phyloP scores from a whole-genome alignment of 2,113 vertebrate genomes.

The Artemisiospiza belli region DNA sequence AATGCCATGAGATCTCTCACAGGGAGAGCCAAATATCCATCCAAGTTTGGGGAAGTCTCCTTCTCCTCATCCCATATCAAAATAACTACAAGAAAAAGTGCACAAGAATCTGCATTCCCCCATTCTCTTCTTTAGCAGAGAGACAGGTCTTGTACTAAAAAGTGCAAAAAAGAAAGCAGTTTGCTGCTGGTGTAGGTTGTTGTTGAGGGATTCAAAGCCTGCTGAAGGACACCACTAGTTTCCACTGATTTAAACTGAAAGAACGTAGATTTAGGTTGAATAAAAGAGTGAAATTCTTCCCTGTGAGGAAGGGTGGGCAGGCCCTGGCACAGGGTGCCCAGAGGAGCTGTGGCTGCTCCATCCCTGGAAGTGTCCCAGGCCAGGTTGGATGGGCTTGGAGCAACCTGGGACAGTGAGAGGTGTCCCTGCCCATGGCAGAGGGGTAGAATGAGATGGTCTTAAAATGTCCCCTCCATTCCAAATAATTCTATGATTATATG shows the following conservation, averaged over 20 bases:
- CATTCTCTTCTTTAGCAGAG: background rate
- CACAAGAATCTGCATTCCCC: background rate
- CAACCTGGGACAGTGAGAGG: accelerated
- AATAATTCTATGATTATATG: background rate
- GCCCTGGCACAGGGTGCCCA: background rate
- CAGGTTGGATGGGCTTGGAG: accelerated
- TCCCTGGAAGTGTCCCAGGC: background rate
- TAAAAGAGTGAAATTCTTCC: background rate
- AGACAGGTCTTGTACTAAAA: background rate
- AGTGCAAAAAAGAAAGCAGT: background rate
- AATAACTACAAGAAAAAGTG: background rate
- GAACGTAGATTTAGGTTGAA: background rate
- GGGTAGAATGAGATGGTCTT: background rate
- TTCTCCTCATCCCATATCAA: background rate
- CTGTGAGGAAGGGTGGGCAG: background rate
- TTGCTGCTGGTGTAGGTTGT: background rate
- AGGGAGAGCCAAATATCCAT: background rate
- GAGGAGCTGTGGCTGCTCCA: background rate
- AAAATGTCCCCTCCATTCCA: background rate
- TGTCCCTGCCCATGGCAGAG: background rate
- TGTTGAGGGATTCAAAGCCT: background rate
- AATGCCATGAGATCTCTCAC: background rate
- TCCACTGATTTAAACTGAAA: background rate
- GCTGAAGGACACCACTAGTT: background rate
- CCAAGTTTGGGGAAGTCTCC: background rate